Conservation (phyloP, 2,888 invertebrate species). For the Dryobotodes eremita region DNA sequence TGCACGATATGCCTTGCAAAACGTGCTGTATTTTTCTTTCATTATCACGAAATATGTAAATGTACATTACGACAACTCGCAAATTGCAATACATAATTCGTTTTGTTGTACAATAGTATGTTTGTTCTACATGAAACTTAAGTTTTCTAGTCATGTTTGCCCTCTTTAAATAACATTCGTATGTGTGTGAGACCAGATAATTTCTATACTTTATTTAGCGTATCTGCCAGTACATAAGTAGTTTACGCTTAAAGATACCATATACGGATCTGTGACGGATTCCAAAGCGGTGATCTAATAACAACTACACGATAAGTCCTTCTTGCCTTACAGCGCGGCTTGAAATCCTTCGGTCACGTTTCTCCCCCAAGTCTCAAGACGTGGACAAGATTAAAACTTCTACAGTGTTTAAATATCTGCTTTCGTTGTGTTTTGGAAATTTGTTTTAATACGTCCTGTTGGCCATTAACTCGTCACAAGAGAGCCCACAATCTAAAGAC, state of each 20-base stretch:
- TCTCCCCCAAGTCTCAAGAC: slow-evolving; percentile 38
- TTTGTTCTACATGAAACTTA: slow-evolving; percentile 29
- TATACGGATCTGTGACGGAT: slow-evolving; percentile 71
- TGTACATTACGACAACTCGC: slow-evolving; percentile 28
- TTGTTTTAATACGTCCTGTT: not conserved
- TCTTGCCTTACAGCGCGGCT: slow-evolving; percentile 54
- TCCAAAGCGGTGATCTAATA: slow-evolving; percentile 77
- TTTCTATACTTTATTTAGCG: slow-evolving; percentile 43
- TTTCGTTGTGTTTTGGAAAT: not conserved
- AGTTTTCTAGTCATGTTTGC: slow-evolving; percentile 40
- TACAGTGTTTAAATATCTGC: slow-evolving; percentile 7
- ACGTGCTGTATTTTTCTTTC: slow-evolving; percentile 32
- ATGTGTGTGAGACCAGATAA: slow-evolving; percentile 24
- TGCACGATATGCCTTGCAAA: slow-evolving; percentile 18
- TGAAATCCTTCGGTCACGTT: slow-evolving; percentile 70
- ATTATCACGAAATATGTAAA: slow-evolving; percentile 48
- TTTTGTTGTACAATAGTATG: slow-evolving; percentile 45
- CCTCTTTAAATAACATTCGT: slow-evolving; percentile 19
- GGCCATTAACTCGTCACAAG: not conserved
- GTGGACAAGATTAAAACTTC: slow-evolving; percentile 32
- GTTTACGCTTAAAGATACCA: slow-evolving; percentile 56
- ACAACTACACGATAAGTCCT: slow-evolving; percentile 60
- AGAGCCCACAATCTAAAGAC: not conserved
- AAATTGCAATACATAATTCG: slow-evolving; percentile 42
- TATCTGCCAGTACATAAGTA: slow-evolving; percentile 45